phyloP scores from a whole-genome alignment of 2,797 vertebrate genomes.

The Sebastes ruberrimus region DNA sequence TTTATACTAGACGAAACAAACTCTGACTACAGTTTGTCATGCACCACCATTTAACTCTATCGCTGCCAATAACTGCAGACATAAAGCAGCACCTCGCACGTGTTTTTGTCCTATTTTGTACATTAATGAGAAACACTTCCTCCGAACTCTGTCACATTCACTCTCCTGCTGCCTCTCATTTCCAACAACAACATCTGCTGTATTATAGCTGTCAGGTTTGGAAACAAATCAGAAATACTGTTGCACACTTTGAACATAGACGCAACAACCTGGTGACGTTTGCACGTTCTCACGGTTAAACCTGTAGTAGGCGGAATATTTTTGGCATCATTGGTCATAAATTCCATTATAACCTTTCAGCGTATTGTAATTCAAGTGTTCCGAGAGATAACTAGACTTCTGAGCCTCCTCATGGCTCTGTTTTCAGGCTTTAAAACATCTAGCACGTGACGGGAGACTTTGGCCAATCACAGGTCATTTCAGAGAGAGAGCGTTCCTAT shows the following conservation, averaged over 20 bases:
- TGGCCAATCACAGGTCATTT: too few relatives aligned
- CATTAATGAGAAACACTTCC: neutral
- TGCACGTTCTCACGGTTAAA: neutral
- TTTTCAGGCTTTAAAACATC: too few relatives aligned
- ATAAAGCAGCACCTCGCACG: neutral
- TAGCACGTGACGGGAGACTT: too few relatives aligned
- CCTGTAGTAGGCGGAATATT: too few relatives aligned
- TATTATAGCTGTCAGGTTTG: conserved; percentile 8
- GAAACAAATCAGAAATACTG: conserved; percentile 6
- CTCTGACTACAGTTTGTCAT: neutral
- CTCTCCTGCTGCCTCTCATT: conserved; percentile 1
- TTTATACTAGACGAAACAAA: neutral
- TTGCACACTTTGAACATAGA: neutral
- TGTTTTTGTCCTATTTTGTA: neutral
- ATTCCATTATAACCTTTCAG: too few relatives aligned
- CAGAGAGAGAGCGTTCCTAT: too few relatives aligned
- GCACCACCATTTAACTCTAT: neutral
- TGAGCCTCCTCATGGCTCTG: too few relatives aligned
- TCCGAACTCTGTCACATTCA: neutral
- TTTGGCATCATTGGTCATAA: too few relatives aligned
- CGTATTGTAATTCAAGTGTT: too few relatives aligned
- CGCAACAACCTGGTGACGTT: neutral
- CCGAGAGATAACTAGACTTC: too few relatives aligned
- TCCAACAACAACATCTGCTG: conserved; percentile 8
- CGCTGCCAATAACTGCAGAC: neutral